Evolutionary conservation across 64 coral and sea anemone species (phyloP).

Genomic region (Dendronephthya gigantea): DNA sequence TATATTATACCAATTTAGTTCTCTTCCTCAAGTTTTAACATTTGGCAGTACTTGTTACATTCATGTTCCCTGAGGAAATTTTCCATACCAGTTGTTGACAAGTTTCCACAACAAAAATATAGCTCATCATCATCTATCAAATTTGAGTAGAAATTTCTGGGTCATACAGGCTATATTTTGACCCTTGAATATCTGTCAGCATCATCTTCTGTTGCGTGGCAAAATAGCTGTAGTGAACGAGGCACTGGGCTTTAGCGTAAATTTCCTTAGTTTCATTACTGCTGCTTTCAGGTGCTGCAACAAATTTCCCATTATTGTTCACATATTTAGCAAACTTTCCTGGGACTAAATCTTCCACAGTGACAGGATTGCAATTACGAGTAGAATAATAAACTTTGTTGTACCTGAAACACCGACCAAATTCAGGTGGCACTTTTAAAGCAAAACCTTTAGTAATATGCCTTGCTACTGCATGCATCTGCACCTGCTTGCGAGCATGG

Average conservation of each 20-base stretch:
- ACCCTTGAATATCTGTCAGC: slow-evolving; percentile 15
- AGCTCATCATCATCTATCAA: slow-evolving; percentile 5
- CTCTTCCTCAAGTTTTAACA: not conserved
- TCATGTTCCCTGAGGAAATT: not conserved
- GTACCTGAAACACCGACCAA: not conserved
- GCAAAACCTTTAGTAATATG: not conserved
- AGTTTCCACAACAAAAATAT: not conserved
- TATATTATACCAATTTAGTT: no score
- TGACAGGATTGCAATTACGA: not conserved
- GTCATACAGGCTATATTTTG: slow-evolving; percentile 4
- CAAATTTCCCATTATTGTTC: not conserved
- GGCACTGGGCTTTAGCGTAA: not conserved
- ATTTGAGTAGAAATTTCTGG: slow-evolving; percentile 12
- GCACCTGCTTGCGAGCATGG: not conserved
- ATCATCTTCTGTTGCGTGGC: not conserved
- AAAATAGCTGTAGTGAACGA: slow-evolving; percentile 27
- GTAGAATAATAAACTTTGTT: not conserved
- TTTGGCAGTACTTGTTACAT: slow-evolving; percentile 8
- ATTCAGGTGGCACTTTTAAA: not conserved
- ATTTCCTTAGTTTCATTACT: not conserved
- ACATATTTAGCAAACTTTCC: not conserved
- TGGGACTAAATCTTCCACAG: not conserved
- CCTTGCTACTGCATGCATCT: not conserved
- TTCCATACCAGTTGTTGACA: not conserved
- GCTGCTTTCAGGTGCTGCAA: not conserved